These are phyloP conservation scores for Thyatira batis DNA, from an alignment of 2,888 invertebrate species.

Conservation along the genomic window DNA sequence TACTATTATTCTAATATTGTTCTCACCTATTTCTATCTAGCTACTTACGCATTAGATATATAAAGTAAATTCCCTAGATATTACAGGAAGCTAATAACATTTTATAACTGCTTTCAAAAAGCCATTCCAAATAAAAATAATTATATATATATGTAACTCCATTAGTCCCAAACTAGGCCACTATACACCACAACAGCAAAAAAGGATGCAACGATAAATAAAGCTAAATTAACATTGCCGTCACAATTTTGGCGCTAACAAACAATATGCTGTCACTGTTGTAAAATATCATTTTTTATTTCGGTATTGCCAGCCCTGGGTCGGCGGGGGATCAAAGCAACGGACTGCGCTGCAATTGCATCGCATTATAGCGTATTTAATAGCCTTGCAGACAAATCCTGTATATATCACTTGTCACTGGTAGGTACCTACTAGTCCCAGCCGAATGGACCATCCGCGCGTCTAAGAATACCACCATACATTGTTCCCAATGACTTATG, in stretches of 20 bases:
- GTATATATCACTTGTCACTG: constrained; percentile 33
- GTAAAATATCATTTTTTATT: neutral
- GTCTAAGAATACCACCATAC: constrained; percentile 11
- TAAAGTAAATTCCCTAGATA: too few relatives aligned
- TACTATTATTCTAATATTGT: too few relatives aligned
- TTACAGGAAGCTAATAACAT: too few relatives aligned
- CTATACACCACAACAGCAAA: neutral
- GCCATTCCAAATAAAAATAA: too few relatives aligned
- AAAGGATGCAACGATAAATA: neutral
- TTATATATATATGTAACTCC: neutral
- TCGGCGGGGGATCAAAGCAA: neutral
- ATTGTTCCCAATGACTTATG: constrained; percentile 12
- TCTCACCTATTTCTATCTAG: too few relatives aligned
- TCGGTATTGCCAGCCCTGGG: constrained; percentile 34
- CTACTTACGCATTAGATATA: too few relatives aligned
- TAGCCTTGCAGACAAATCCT: constrained; percentile 40
- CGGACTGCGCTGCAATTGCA: constrained; percentile 32
- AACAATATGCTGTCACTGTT: neutral
- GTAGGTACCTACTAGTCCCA: constrained; percentile 8
- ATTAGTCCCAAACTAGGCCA: neutral
- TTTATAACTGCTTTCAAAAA: too few relatives aligned
- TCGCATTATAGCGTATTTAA: constrained; percentile 53
- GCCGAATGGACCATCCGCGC: constrained; percentile 13
- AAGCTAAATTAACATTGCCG: neutral
- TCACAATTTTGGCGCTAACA: neutral